phyloP scores from a whole-genome alignment of 2,888 invertebrate genomes.

The Blomia tropicalis region DNA sequence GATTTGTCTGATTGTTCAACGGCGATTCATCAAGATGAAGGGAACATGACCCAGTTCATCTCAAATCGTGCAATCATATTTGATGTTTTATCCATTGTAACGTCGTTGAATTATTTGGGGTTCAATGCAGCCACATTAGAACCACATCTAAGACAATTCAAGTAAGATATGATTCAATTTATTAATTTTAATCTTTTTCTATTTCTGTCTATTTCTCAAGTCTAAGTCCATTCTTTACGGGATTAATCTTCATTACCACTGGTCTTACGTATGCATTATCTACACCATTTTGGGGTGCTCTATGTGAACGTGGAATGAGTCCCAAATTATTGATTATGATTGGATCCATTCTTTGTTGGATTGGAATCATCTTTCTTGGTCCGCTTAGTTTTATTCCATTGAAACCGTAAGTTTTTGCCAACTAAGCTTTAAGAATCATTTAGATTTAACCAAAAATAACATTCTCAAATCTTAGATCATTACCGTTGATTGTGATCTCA shows the following conservation, averaged over 20 bases:
- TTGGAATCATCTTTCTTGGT: constrained; percentile 57
- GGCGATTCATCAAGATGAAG: not conserved
- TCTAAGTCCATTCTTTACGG: constrained; percentile 52
- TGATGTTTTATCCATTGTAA: constrained; percentile 27
- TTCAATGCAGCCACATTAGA: constrained; percentile 76
- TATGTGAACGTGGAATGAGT: constrained; percentile 49
- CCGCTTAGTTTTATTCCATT: constrained; percentile 59
- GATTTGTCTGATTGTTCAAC: constrained; percentile 16
- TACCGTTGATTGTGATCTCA: constrained; percentile 47
- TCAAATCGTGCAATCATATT: constrained; percentile 22
- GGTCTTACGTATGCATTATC: constrained; percentile 62
- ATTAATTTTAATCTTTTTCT: constrained; percentile 2
- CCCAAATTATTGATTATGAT: constrained; percentile 30
- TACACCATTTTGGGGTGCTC: constrained; percentile 62
- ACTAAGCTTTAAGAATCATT: too few relatives aligned
- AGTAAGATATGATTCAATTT: constrained; percentile 8
- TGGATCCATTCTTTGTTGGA: constrained; percentile 35
- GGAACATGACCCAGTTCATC: constrained; percentile 20
- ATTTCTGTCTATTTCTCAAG: constrained; percentile 36
- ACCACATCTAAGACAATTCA: constrained; percentile 54
- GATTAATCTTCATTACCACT: constrained; percentile 66
- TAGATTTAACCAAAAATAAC: too few relatives aligned
- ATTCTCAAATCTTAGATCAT: too few relatives aligned
- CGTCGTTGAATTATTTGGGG: constrained; percentile 43
- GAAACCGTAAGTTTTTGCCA: too few relatives aligned